Base-by-base conservation (phyloP, 2,888 invertebrate species). In the Sminthurides aquaticus region DNA sequence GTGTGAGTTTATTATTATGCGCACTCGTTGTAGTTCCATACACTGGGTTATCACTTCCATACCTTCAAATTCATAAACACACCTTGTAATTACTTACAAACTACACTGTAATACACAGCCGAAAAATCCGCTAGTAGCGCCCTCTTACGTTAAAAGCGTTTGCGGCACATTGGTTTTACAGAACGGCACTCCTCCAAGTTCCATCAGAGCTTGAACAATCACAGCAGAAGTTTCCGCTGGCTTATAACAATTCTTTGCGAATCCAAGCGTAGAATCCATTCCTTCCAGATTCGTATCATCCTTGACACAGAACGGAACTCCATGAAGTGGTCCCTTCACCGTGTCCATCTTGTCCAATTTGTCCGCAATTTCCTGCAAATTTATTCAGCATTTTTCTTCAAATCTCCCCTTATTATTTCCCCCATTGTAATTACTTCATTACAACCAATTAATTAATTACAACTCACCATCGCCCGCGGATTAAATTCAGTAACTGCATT, bases 121-220 rank as follows among this genome's bases (percentile, higher is more conserved):
- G n/a, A n/a, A n/a, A n/a, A n/a, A n/a, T n/a, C n/a, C n/a, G n/a
- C n/a, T n/a, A n/a, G n/a, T n/a, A n/a, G n/a, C n/a, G 43, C 8
- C 15, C 43, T 5, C 60, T 34, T 62, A 74, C 65, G 70, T 69
- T 43, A 74, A 66, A 64, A 78, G 70, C 0, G 72, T 74, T 68
- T 79, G 79, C 5, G 80, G 80, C 24, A 80, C 76, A 66, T 81
- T 80, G 3, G 80, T 82, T 49, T 73, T 74, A 54, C 69, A 68
- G 57, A 74, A 74, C 3, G 73, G 75, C 2, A 75, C 55, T 15
- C 66, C 74, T 26, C 75, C 75, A n/a, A 74, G 62, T 34, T 71
- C 68, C 58, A 67, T 66, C 3, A 75, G 49, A 15, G 63, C 62
- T 25, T 66, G 54, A 15, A 75, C 73, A 2, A 75, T 26, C 3